These are phyloP conservation scores for Catocala fraxini DNA, from an alignment of 2,888 invertebrate species.

Conservation along the genomic window DNA sequence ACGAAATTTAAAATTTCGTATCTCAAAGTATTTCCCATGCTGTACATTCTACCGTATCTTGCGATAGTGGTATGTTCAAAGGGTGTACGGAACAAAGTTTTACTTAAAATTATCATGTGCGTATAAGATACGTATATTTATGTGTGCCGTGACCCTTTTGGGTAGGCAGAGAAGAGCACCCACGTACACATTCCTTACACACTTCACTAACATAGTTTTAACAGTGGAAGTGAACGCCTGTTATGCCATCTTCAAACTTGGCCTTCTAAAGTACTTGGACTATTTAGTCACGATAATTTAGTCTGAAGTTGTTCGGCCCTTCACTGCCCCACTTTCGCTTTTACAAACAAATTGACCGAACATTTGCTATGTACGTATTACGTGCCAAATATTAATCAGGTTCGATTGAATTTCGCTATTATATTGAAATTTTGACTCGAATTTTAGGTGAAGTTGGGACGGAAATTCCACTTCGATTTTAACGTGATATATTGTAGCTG, in stretches of 20 bases:
- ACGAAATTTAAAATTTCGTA: constrained; percentile 39
- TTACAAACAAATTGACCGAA: neutral
- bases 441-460: neutral
- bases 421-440: constrained; percentile 9
- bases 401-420: constrained; percentile 10
- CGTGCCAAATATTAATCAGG: neutral
- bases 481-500: constrained; percentile 8
- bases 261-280: constrained; percentile 23
- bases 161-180: constrained; percentile 8
- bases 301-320: constrained; percentile 21
- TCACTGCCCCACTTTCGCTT: constrained; percentile 6
- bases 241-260: constrained; percentile 37
- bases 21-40: constrained; percentile 33
- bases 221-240: constrained; percentile 23
- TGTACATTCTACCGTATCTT: constrained; percentile 9
- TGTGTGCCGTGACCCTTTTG: constrained; percentile 12
- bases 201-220: constrained; percentile 35
- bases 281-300: constrained; percentile 34
- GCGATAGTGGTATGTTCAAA: constrained; percentile 11
- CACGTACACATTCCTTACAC: constrained; percentile 29
- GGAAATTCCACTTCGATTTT: constrained; percentile 1
- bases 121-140: constrained; percentile 14
- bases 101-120: constrained; percentile 12
- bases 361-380: neutral
- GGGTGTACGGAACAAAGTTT: constrained; percentile 4